A percentile compares a stretch with the other conserved stretches of the same genome.
These are phyloP conservation scores for Osmerus eperlanus DNA, from an alignment of 2,113 vertebrate genomes.

Conservation along the genomic window DNA sequence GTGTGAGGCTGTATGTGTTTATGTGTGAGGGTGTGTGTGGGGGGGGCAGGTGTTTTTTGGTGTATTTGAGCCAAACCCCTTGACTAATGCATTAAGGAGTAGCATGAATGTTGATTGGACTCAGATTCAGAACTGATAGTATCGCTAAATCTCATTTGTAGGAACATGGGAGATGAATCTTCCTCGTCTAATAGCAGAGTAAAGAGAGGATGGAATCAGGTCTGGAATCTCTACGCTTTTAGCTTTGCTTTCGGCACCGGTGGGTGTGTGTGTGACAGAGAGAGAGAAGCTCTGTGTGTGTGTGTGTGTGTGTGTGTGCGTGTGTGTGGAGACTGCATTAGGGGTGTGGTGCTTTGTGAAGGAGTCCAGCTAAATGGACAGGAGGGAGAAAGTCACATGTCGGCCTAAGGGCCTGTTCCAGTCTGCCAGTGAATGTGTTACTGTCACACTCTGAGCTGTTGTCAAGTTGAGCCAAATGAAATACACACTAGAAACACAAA, in stretches of 20 bases:
- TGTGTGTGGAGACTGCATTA: background rate
- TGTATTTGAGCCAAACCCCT: background rate
- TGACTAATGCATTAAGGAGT: background rate
- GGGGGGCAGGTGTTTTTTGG: background rate
- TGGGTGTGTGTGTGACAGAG: slow-evolving; percentile 14
- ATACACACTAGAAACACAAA: slow-evolving; percentile 9
- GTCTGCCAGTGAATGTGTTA: slow-evolving; percentile 47
- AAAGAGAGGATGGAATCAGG: no score
- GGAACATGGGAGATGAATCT: no score
- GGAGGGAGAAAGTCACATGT: slow-evolving; percentile 50
- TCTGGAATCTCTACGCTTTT: no score
- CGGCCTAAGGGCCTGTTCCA: slow-evolving; percentile 15
- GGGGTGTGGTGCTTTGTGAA: slow-evolving; percentile 8
- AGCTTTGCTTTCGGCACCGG: background rate
- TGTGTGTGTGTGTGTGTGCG: slow-evolving; percentile 31
- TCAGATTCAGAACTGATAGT: background rate
- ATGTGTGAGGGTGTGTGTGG: background rate
- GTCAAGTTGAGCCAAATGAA: slow-evolving; percentile 22
- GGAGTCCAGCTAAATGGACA: slow-evolving; percentile 43
- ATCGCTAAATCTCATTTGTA: background rate
- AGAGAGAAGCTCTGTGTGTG: slow-evolving; percentile 9
- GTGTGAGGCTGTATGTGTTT: background rate
- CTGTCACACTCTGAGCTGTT: slow-evolving; percentile 39
- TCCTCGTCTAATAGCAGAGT: no score
- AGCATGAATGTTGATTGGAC: background rate